Evolutionary conservation across 2,797 vertebrate species (phyloP).

Genomic region (Gymnoscopelus braueri): DNA sequence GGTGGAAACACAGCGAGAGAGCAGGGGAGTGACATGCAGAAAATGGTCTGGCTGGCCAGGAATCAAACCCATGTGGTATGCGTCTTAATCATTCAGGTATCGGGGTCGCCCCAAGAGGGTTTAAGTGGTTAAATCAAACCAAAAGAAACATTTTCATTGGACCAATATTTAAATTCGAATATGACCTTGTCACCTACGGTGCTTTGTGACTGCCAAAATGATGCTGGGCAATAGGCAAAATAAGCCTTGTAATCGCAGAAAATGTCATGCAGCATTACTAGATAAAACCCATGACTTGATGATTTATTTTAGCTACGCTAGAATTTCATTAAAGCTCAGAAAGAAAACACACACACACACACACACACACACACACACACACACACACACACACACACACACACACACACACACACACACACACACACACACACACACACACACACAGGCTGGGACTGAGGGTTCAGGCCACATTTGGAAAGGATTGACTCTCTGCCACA

Average conservation of each 20-base stretch:
- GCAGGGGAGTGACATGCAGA: no score
- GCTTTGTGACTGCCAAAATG: constrained; percentile 18
- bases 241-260: constrained; percentile 37
- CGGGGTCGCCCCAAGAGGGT: no score
- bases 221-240: constrained; percentile 20
- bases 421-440: constrained; percentile 1
- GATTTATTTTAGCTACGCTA: constrained; percentile 14
- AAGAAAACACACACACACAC: constrained; percentile 20
- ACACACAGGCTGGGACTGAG: constrained; percentile 10
- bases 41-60: no score
- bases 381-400: constrained; percentile 22
- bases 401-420: constrained; percentile 4
- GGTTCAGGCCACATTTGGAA: constrained; percentile 19
- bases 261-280: constrained; percentile 38
- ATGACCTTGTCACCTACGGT: constrained; percentile 21
- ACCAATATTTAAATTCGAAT: constrained; percentile 38
- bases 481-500: constrained; percentile 31
- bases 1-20: no score
- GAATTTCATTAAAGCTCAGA: constrained; percentile 40
- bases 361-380: constrained; percentile 5
- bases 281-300: constrained; percentile 6
- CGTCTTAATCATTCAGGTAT: no score
- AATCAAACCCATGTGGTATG: no score
- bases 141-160: constrained; percentile 26
- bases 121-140: constrained; percentile 12